Percentiles rank a stretch among this genome's conserved stretches.
Conservation (phyloP, 2,113 vertebrate species). For the Lepidothrix coronata region DNA sequence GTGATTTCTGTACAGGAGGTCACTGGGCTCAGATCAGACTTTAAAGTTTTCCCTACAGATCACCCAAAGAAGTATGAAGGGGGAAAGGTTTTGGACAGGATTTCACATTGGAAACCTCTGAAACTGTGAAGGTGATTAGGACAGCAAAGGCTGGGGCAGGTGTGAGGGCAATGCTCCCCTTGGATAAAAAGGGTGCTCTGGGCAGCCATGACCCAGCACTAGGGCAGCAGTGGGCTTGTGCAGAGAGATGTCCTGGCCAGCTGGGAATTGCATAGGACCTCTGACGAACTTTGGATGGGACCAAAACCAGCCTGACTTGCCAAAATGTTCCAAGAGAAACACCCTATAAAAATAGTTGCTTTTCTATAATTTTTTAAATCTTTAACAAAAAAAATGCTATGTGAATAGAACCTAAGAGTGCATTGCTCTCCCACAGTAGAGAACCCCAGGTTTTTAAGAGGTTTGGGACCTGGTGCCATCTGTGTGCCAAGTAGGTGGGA, state of each 20-base stretch:
- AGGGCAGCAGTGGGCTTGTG: not conserved
- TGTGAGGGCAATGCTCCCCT: not conserved
- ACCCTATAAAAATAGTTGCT: not conserved
- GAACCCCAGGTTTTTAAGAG: accelerated
- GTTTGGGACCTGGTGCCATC: not conserved
- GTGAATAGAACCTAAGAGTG: not conserved
- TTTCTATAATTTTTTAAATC: not conserved
- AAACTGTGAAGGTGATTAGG: not conserved
- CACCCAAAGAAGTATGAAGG: not conserved
- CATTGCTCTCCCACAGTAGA: accelerated
- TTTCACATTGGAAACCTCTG: not conserved
- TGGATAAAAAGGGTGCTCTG: not conserved
- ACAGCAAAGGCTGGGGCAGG: not conserved
- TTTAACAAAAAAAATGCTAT: not conserved
- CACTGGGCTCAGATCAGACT: not conserved
- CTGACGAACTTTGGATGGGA: not conserved
- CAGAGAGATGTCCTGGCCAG: not conserved
- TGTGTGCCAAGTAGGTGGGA: not conserved
- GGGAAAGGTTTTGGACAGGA: not conserved
- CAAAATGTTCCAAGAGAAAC: not conserved
- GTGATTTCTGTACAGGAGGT: not conserved
- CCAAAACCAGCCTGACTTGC: not conserved
- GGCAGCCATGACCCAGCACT: not conserved
- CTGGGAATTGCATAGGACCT: not conserved
- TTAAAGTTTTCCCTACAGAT: not conserved